A percentile compares a stretch with the other conserved stretches of the same genome.
These are phyloP conservation scores for Hippoglossus hippoglossus DNA, from an alignment of 2,797 vertebrate species.

Conservation along the genomic window DNA sequence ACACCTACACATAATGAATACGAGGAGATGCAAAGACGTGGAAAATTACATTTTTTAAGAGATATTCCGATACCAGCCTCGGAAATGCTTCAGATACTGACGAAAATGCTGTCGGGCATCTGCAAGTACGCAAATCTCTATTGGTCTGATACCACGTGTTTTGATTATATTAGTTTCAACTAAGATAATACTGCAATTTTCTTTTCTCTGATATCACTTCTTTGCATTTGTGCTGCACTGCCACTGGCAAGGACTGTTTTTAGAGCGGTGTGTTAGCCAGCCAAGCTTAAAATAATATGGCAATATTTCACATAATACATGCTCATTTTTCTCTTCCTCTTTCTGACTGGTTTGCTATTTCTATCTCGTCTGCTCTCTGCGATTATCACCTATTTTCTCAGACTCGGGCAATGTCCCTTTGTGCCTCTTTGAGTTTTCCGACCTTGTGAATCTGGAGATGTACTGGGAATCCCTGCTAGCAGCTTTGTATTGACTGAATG, in stretches of 20 bases:
- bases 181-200: too few species aligned
- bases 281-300: too few species aligned
- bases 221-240: too few species aligned
- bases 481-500: conserved; percentile 57
- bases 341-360: background rate
- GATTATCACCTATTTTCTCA: conserved; percentile 15
- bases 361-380: conserved; percentile 1
- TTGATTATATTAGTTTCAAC: too few species aligned
- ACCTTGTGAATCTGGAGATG: conserved; percentile 42
- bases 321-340: background rate
- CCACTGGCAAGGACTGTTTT: too few species aligned
- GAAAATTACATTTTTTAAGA: background rate
- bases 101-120: too few species aligned
- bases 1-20: conserved; percentile 25
- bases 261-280: too few species aligned
- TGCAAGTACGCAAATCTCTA: too few species aligned
- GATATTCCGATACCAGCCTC: too few species aligned
- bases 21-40: background rate
- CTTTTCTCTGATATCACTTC: too few species aligned
- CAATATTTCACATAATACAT: background rate
- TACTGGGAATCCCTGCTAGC: conserved; percentile 44
- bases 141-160: too few species aligned
- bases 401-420: conserved; percentile 14
- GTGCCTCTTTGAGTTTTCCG: conserved; percentile 26
- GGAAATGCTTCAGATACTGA: too few species aligned